These are phyloP conservation scores for Patella caerulea DNA, from an alignment of 2,888 invertebrate genomes.

Conservation along the genomic window DNA sequence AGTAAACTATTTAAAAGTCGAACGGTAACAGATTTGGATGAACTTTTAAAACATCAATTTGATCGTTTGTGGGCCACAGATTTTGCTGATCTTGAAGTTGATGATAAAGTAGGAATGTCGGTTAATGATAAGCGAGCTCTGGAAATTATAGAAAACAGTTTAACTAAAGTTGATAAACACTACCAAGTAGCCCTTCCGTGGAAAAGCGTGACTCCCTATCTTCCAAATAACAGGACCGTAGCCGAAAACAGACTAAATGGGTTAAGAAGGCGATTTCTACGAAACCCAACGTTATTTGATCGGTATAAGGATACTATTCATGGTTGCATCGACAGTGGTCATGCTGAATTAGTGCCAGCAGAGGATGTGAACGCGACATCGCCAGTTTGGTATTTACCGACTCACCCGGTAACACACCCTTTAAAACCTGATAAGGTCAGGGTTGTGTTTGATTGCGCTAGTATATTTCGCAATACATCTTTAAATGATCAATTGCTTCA, in stretches of 20 bases:
- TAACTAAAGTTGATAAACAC: not conserved
- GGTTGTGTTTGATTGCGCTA: slow-evolving; percentile 1
- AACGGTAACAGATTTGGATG: not conserved
- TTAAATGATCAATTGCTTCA: slow-evolving; percentile 29
- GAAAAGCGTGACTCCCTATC: not conserved
- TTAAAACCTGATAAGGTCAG: slow-evolving; percentile 22
- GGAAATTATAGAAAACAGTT: not conserved
- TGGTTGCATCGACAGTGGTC: not conserved
- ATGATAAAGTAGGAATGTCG: not conserved
- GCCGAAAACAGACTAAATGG: not conserved
- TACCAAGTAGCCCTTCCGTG: not conserved
- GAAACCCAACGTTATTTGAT: not conserved
- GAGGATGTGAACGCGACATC: not conserved
- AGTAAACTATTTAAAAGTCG: not conserved
- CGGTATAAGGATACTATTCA: not conserved
- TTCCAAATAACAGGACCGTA: not conserved
- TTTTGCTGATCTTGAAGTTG: not conserved
- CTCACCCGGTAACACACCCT: slow-evolving; percentile 23
- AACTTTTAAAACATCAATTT: not conserved
- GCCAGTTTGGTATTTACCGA: slow-evolving; percentile 31
- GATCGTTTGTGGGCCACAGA: not conserved
- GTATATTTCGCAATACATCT: slow-evolving; percentile 19
- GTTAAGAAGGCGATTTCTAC: not conserved
- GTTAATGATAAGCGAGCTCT: not conserved
- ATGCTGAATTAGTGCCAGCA: slow-evolving; percentile 1